These are phyloP conservation scores for Microchirus variegatus DNA, from an alignment of 2,797 vertebrate species.

Conservation along the genomic window DNA sequence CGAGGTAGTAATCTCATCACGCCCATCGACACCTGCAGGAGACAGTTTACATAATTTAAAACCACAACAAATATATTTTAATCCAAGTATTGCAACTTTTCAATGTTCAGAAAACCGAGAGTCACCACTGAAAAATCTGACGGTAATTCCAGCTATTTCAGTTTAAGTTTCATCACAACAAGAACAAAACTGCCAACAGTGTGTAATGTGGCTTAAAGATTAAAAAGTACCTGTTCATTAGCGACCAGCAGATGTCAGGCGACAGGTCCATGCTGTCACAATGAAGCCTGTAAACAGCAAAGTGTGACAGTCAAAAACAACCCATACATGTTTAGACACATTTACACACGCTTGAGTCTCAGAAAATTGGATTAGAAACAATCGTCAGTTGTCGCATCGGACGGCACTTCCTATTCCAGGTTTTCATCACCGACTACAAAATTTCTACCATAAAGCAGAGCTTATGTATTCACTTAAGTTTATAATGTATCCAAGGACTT, in stretches of 20 bases:
- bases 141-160: constrained; percentile 89
- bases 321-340: too few species aligned
- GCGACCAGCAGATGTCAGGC: not conserved
- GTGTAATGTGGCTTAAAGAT: not conserved
- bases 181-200: not conserved
- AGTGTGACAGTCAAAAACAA: too few species aligned
- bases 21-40: too few species aligned
- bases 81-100: not conserved
- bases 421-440: constrained; percentile 70
- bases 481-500: too few species aligned
- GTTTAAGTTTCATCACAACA: constrained; percentile 87
- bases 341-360: constrained; percentile 38
- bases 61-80: too few species aligned
- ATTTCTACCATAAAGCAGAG: too few species aligned
- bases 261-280: not conserved
- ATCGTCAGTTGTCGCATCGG: constrained; percentile 85
- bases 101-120: constrained; percentile 65
- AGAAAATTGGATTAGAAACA: constrained; percentile 65
- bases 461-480: too few species aligned
- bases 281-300: not conserved
- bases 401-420: constrained; percentile 85
- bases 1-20: too few species aligned
- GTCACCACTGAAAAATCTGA: constrained; percentile 74
- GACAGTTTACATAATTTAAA: too few species aligned
- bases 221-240: not conserved